These are phyloP conservation scores for Hipparchia sbordonii DNA, from an alignment of 2,888 invertebrate species.

Conservation along the genomic window DNA sequence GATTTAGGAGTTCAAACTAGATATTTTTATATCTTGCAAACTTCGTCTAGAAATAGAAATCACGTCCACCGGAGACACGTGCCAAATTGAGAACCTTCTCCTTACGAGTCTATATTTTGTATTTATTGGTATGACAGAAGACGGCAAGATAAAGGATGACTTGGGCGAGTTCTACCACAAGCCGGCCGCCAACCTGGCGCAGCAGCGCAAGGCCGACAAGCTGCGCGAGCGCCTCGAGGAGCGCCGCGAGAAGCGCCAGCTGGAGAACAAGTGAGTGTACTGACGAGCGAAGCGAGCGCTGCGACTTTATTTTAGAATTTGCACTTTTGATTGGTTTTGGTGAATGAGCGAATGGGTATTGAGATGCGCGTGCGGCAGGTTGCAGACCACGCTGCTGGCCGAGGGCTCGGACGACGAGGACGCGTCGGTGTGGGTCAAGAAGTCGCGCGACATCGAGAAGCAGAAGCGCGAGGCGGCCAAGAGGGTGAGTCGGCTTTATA, in stretches of 20 bases:
- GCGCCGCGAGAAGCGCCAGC: conserved; percentile 89
- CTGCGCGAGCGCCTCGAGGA: conserved; percentile 90
- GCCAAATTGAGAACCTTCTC: too few relatives aligned
- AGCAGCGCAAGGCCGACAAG: conserved; percentile 90
- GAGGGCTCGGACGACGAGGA: conserved; percentile 90
- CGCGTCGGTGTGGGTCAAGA: conserved; percentile 91
- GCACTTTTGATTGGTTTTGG: not conserved
- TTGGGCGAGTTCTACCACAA: conserved; percentile 94
- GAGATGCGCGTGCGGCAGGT: conserved; percentile 45
- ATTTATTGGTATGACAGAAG: conserved; percentile 51
- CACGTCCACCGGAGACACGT: too few relatives aligned
- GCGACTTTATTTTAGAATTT: too few relatives aligned
- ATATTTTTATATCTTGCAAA: too few relatives aligned
- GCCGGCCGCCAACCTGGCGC: conserved; percentile 89
- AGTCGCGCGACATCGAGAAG: conserved; percentile 88
- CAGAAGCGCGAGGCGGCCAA: conserved; percentile 93
- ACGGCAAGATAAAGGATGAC: conserved; percentile 80
- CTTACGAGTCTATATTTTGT: too few relatives aligned
- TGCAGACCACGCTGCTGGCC: conserved; percentile 73
- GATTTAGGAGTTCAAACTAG: too few relatives aligned
- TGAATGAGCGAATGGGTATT: not conserved
- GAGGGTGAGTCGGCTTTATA: conserved; percentile 79
- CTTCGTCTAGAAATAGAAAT: too few relatives aligned
- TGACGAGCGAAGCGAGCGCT: not conserved
- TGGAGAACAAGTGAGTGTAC: conserved; percentile 84